Percentiles rank a stretch among this genome's conserved stretches.
These are phyloP conservation scores for Patella ulyssiponensis DNA, from an alignment of 2,888 invertebrate species.

Conservation along the genomic window DNA sequence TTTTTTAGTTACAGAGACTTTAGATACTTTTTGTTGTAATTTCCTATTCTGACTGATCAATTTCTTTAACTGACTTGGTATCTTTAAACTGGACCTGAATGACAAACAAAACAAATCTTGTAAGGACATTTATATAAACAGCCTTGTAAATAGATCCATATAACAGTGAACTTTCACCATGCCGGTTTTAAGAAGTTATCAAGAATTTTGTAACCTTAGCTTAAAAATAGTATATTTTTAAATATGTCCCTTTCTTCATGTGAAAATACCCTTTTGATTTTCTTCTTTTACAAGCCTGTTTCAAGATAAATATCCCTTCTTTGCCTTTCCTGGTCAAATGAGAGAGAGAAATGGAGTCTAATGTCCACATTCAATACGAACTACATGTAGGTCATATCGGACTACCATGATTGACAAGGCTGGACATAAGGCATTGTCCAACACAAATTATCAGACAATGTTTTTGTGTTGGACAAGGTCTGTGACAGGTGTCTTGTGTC, in stretches of 20 bases:
- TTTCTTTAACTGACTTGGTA: constrained; percentile 45
- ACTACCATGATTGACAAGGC: neutral
- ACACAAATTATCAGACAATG: too few species aligned
- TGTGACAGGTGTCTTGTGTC: too few species aligned
- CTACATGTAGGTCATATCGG: neutral
- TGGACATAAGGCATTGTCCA: neutral
- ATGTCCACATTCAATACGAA: neutral
- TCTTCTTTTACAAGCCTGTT: neutral
- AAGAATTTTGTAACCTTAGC: neutral
- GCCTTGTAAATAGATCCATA: neutral
- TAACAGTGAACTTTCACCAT: too few species aligned
- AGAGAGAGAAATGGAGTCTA: neutral
- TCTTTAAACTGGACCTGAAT: constrained; percentile 38
- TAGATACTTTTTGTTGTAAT: constrained; percentile 44
- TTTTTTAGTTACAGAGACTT: constrained; percentile 43
- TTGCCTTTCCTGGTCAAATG: neutral
- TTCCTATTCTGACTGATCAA: constrained; percentile 39
- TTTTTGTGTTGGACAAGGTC: too few species aligned
- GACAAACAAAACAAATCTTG: constrained; percentile 14
- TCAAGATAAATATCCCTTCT: constrained; percentile 7
- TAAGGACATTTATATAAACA: neutral
- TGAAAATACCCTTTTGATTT: too few species aligned
- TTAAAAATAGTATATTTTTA: neutral
- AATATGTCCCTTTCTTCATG: too few species aligned
- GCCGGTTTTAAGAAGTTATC: neutral